Evolutionary conservation across 2,797 vertebrate genomes (phyloP).

Genomic region (Coendou prehensilis): DNA sequence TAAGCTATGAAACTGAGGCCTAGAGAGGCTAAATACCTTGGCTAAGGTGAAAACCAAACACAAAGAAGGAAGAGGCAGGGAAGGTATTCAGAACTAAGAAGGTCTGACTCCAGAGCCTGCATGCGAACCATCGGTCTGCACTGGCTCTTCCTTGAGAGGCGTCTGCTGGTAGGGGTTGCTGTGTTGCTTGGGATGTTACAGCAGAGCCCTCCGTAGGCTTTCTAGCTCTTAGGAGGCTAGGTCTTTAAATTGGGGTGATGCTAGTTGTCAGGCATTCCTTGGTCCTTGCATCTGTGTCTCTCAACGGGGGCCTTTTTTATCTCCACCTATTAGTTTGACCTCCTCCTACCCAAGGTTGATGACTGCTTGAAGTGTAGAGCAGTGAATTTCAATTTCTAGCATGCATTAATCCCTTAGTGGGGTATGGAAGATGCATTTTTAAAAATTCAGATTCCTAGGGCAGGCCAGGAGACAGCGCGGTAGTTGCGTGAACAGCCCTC

Average conservation of each 20-base stretch:
- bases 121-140: neutral
- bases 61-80: neutral
- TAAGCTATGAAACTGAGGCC: slow-evolving; percentile 23
- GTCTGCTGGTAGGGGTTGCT: neutral
- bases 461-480: neutral
- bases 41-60: neutral
- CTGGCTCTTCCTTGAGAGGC: neutral
- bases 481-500: neutral
- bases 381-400: neutral
- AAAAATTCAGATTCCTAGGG: neutral
- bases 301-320: slow-evolving; percentile 7
- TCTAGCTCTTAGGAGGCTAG: neutral
- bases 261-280: neutral
- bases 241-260: neutral
- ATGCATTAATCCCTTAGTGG: neutral
- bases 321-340: neutral
- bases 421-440: accelerated
- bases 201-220: neutral
- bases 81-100: neutral
- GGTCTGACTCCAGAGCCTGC: neutral
- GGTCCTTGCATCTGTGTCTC: neutral
- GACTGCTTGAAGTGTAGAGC: neutral
- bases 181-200: neutral
- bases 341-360: neutral
- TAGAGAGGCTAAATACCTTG: neutral